Evolutionary conservation across 2,888 invertebrate species (phyloP), one percentile per base, ranked within the genome.

Genomic region (Brachycybe producta): DNA sequence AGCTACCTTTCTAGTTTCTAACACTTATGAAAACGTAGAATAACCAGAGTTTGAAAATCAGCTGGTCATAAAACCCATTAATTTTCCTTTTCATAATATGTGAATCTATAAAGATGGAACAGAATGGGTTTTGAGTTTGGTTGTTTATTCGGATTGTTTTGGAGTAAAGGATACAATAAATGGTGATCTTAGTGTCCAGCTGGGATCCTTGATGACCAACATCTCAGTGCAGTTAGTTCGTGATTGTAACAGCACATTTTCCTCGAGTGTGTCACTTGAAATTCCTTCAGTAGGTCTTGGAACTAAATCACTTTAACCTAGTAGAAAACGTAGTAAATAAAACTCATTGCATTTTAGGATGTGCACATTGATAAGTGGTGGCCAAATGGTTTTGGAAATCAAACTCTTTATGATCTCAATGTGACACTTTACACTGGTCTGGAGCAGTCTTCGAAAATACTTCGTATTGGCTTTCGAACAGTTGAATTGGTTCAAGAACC

Each of bases 321-420:
- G n/a, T n/a, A n/a, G n/a, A 11, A 8, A 35, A 30, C 32, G 13
- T 38, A 38, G 8, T 17, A 38, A 7, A 11, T 7, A 8, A 17
- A 38, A 13, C 15, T 7, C 23, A 21, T 32, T 19, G 17, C 15
- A 40, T 41, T 42, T 32, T 43, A 49, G 55, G 11, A 26, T 11
- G 60, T 64, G 27, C 59, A 65, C 41, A 74, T 83, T 0, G 64
- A 74, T 38, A 59, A 74, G 19, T 97, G 97, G 97, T 97, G 94
- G 94, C 97, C 97, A 0, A 92, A 90, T 67, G 94, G 91, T 21
- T 84, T 79, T 61, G 92, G 92, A 1, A 65, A 74, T 1, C 91
- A 85, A 63, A 73, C 73, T 1, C 68, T 95, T 3, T 95, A 95
- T 62, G 67, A 73, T 5, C 62, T 87, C 42, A 69, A 70, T 49